Conservation (phyloP, 2,113 vertebrate species). For the Campylomormyrus numenius region DNA sequence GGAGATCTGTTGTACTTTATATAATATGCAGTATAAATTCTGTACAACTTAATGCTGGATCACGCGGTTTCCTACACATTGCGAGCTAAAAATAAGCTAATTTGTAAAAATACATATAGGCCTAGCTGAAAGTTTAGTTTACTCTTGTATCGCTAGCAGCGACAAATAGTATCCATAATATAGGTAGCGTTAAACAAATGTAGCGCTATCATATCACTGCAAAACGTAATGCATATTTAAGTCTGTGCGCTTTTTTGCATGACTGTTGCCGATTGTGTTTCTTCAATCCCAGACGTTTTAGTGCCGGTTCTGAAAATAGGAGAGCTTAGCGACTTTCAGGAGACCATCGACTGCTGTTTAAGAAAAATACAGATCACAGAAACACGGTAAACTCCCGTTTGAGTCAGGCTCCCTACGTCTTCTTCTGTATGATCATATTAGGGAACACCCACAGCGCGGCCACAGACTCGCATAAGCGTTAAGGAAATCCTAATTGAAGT, state of each 20-base stretch:
- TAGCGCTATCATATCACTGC: not conserved
- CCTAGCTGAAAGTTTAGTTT: not conserved
- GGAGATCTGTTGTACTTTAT: not conserved
- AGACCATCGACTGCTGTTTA: not conserved
- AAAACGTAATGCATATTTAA: not conserved
- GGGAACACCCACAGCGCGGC: slow-evolving; percentile 1
- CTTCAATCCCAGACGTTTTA: not conserved
- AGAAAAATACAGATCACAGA: not conserved
- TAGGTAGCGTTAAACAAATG: not conserved
- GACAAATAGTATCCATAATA: not conserved
- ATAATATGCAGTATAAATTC: not conserved
- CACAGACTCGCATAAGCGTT: not conserved
- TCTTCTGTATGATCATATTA: not conserved
- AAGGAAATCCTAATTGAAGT: slow-evolving; percentile 6
- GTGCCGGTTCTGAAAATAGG: not conserved
- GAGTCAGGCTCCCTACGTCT: not conserved
- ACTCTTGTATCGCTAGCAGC: not conserved
- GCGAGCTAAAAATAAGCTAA: not conserved
- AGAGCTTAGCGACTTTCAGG: not conserved
- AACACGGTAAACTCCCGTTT: not conserved
- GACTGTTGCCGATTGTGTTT: not conserved
- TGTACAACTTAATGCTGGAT: not conserved
- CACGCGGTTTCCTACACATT: not conserved
- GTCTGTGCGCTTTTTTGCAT: not conserved
- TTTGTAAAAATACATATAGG: not conserved